Evolutionary conservation across 2,888 invertebrate species (phyloP).

Genomic region (Lingula anatina): DNA sequence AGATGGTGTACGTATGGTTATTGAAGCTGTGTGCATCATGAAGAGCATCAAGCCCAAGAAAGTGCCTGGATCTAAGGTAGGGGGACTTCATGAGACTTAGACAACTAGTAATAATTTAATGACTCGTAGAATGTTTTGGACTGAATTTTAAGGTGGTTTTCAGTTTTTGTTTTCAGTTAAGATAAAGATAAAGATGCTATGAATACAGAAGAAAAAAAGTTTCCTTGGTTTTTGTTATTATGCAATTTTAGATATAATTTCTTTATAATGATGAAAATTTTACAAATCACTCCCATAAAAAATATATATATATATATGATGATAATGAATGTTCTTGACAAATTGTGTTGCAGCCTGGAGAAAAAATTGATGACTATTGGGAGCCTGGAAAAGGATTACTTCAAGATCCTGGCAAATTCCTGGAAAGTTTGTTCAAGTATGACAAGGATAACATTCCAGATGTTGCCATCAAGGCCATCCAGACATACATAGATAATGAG

Average conservation of each 20-base stretch:
- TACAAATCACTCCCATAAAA: too few species aligned
- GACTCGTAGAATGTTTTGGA: not conserved
- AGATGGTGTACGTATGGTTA: slow-evolving; percentile 52
- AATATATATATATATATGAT: too few species aligned
- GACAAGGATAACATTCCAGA: slow-evolving; percentile 54
- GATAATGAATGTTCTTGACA: too few species aligned
- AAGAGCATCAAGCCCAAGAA: slow-evolving; percentile 53
- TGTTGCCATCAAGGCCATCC: slow-evolving; percentile 47
- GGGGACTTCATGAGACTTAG: too few species aligned
- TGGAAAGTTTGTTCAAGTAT: slow-evolving; percentile 51
- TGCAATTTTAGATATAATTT: too few species aligned
- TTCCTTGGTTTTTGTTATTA: too few species aligned
- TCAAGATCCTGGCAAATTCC: slow-evolving; percentile 49
- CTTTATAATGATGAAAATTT: too few species aligned
- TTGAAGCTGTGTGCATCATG: slow-evolving; percentile 54
- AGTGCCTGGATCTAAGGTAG: slow-evolving; percentile 54
- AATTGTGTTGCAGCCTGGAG: slow-evolving; percentile 53
- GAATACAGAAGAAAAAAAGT: too few species aligned
- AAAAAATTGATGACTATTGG: slow-evolving; percentile 53
- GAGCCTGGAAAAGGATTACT: slow-evolving; percentile 50
- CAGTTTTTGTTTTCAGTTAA: too few species aligned
- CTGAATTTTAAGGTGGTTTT: too few species aligned
- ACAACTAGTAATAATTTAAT: too few species aligned
- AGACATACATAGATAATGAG: slow-evolving; percentile 51
- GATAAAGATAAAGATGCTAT: too few species aligned